Percentiles rank a stretch among this genome's conserved stretches.
Evolutionary conservation across 2,888 invertebrate genomes (phyloP).

Genomic region (Antitype chi): DNA sequence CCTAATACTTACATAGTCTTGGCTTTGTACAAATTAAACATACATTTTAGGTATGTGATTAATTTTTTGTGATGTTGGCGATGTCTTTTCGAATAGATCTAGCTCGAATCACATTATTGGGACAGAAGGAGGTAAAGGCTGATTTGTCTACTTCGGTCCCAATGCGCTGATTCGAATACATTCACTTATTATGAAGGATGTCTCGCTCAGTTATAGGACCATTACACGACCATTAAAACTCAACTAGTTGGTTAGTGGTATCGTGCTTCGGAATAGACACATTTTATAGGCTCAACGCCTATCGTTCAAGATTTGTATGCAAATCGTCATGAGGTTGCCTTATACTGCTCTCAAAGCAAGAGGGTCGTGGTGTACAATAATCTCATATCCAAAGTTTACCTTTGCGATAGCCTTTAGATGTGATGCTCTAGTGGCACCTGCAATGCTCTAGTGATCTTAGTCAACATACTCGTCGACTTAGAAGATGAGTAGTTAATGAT

Average conservation of each 20-base stretch:
- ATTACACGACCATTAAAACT: not conserved
- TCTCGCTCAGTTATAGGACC: not conserved
- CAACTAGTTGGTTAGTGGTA: not conserved
- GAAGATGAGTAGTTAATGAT: not conserved
- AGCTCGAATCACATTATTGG: not conserved
- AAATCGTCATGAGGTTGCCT: not conserved
- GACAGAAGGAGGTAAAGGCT: too few species aligned
- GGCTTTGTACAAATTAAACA: constrained; percentile 16
- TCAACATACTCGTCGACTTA: too few species aligned
- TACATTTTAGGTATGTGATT: not conserved
- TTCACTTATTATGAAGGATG: not conserved
- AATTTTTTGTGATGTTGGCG: not conserved
- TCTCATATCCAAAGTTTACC: not conserved
- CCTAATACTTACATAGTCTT: constrained; percentile 16
- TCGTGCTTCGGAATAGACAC: not conserved
- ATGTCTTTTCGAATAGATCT: not conserved
- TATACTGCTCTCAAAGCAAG: not conserved
- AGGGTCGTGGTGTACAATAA: not conserved
- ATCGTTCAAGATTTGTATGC: not conserved
- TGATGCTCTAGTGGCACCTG: not conserved
- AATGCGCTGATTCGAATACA: not conserved
- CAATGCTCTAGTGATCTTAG: not conserved
- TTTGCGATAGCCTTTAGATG: not conserved
- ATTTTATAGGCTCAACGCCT: not conserved
- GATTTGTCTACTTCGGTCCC: not conserved